These are phyloP conservation scores for Notolepis coatsorum DNA, from an alignment of 2,797 vertebrate genomes.

Conservation along the genomic window DNA sequence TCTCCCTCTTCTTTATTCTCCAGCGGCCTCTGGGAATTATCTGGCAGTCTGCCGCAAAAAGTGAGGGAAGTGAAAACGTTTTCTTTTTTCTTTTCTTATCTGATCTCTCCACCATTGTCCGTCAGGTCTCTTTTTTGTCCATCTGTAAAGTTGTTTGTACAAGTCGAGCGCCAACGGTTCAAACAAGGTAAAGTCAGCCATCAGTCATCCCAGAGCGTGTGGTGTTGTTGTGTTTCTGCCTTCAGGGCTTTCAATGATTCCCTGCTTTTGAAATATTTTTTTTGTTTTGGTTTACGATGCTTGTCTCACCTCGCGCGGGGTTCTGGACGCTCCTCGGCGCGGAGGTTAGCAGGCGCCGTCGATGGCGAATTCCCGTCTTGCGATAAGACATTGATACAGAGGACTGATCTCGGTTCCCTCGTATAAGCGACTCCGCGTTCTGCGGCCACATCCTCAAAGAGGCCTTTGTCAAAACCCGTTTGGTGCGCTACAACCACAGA, in stretches of 20 bases:
- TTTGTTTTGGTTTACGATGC: too few species aligned
- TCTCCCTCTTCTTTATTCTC: conserved; percentile 41
- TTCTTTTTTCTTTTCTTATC: conserved; percentile 46
- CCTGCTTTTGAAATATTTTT: neutral
- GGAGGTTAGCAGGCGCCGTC: neutral
- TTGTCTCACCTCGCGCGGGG: too few species aligned
- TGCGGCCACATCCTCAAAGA: conserved; percentile 40
- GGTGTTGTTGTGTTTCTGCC: neutral
- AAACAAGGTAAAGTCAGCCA: conserved; percentile 18
- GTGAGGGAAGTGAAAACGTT: conserved; percentile 28
- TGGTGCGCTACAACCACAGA: too few species aligned
- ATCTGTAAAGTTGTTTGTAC: conserved; percentile 31
- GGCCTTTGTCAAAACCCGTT: too few species aligned
- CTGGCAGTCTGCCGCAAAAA: neutral
- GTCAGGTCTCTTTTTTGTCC: neutral
- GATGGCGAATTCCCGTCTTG: conserved; percentile 12
- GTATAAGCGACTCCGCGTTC: conserved; percentile 20
- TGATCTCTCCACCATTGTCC: conserved; percentile 34
- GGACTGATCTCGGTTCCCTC: conserved; percentile 26
- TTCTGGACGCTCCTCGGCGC: neutral
- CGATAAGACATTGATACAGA: conserved; percentile 29
- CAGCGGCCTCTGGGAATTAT: neutral
- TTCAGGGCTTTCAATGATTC: neutral
- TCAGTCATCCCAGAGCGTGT: neutral
- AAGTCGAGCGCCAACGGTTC: conserved; percentile 33